Conservation (phyloP, 2,888 invertebrate genomes). For the Spisula subtruncata region DNA sequence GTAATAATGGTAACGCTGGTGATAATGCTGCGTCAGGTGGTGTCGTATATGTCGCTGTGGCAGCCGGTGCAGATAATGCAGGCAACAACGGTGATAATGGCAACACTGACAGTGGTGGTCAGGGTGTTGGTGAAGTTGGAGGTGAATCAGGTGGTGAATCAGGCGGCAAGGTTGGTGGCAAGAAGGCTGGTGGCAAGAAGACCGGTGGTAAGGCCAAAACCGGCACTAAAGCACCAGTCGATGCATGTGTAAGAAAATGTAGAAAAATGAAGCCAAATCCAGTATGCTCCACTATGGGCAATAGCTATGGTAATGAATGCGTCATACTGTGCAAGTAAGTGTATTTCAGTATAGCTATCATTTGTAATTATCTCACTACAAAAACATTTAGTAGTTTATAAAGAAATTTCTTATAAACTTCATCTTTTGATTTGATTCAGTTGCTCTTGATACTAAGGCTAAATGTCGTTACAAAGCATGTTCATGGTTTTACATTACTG, state of each 20-base stretch:
- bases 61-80: neutral
- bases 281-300: constrained; percentile 25
- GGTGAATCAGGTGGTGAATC: too few relatives aligned
- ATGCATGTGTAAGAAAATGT: constrained; percentile 21
- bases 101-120: neutral
- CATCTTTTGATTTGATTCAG: too few relatives aligned
- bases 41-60: neutral
- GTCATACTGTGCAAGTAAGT: constrained; percentile 20
- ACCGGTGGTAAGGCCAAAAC: neutral
- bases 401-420: too few relatives aligned
- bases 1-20: neutral
- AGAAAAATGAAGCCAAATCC: constrained; percentile 7
- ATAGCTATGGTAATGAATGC: constrained; percentile 33
- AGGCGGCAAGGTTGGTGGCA: too few relatives aligned
- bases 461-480: too few relatives aligned
- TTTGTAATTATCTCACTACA: too few relatives aligned
- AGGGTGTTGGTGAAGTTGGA: too few relatives aligned
- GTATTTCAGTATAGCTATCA: too few relatives aligned
- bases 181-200: too few relatives aligned
- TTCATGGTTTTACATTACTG: too few relatives aligned
- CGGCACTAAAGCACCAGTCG: neutral
- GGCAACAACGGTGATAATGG: neutral
- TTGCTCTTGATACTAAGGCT: too few relatives aligned
- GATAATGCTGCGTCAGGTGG: neutral
- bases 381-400: too few relatives aligned